Evolutionary conservation across 2,113 vertebrate genomes (phyloP).

Genomic region (Campylomormyrus tamandua): DNA sequence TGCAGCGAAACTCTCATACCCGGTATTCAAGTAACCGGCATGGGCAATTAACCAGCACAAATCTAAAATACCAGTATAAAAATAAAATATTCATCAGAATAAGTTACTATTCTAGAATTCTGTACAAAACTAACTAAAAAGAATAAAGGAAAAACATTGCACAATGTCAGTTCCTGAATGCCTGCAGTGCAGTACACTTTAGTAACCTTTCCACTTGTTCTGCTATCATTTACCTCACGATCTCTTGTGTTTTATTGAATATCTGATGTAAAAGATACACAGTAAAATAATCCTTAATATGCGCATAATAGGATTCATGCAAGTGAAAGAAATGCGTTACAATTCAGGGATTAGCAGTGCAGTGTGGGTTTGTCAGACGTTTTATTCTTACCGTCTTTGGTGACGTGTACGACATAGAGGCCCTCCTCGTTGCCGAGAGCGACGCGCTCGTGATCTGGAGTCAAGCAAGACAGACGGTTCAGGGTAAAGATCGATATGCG

Average conservation of each 20-base stretch:
- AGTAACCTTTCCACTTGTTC: not conserved
- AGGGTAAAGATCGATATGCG: not conserved
- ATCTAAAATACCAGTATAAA: not conserved
- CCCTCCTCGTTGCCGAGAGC: conserved; percentile 96
- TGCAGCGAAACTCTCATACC: not conserved
- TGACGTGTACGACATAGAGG: conserved; percentile 89
- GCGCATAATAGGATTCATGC: not conserved
- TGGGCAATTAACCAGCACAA: not conserved
- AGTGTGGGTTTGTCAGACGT: too few relatives aligned
- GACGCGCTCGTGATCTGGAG: conserved; percentile 89
- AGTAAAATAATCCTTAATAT: not conserved
- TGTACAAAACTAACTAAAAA: not conserved
- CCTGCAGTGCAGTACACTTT: not conserved
- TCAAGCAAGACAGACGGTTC: conserved; percentile 10
- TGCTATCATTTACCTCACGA: not conserved
- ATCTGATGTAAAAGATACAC: not conserved
- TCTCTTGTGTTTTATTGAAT: not conserved
- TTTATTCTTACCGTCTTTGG: conserved; percentile 85
- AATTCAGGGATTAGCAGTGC: not conserved
- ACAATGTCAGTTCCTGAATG: not conserved
- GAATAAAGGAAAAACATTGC: not conserved
- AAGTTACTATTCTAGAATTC: not conserved
- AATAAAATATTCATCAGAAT: not conserved
- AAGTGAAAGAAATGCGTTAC: not conserved
- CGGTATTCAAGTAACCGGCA: not conserved